Base-by-base conservation (phyloP, 2,113 vertebrate genomes). In the Tringa solitaria region DNA sequence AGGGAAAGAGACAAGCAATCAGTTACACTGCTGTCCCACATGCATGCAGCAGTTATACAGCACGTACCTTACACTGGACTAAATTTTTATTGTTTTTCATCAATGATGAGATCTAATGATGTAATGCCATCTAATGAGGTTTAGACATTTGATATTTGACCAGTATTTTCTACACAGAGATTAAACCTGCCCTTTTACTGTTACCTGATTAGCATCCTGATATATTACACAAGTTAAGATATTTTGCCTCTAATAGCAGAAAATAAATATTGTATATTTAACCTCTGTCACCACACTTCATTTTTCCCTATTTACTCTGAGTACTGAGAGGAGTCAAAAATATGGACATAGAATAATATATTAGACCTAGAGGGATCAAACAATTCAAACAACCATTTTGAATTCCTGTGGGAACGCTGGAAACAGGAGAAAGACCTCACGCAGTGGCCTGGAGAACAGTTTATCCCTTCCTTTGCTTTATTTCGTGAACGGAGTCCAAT, bases 11-110 rank as follows among this genome's bases (percentile, higher is more conserved):
- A 16, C 19, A 27, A 57, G 26, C 41, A 51, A 5, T 24, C 32
- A 57, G 33, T 56, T 43, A 82, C 12, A 67, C 9, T 48, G 43
- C 21, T 26, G 56, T 20, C 60, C 73, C 43, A 56, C 4, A 18
- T 7, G 33, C 21, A 61, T 2, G 28, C 26, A 60, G 45, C 13
- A 83, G 26, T n/a, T 51, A 46, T 24, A 50, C 2, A 8, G 8
- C 9, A n/a, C 5, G 12, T 8, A 51, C 7, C 39, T 64, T 23
- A 65, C 4, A 8, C 0, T 3, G 19, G 41, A 33, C 63, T 82
- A 51, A 37, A 6, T 27, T 70, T 51, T 35, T 63, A 76, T 3
- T 37, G 14, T 1, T 72, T 69, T 68, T 69, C 46, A 45, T 72
- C 50, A 79, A 20, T 1, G 0, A 57, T 33, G 45, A 53, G 16